A percentile compares a stretch with the other conserved stretches of the same genome.
Evolutionary conservation across 2,888 invertebrate species (phyloP).

Genomic region (Heliconius aoede): DNA sequence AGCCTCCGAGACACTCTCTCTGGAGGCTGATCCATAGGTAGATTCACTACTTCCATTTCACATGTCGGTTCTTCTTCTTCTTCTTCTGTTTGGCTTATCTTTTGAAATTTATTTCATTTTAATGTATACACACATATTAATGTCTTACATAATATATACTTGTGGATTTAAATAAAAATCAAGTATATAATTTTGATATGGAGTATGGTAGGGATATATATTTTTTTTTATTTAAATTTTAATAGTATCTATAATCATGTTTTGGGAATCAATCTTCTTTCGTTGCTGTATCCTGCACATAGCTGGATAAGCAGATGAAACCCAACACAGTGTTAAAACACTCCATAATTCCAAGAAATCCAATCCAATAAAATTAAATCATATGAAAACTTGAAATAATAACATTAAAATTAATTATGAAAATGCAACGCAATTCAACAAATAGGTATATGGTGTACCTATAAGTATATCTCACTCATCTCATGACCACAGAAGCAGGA

Average conservation of each 20-base stretch:
- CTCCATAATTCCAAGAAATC: no score
- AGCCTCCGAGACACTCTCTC: constrained; percentile 85
- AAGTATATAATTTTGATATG: background rate
- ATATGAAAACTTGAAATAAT: no score
- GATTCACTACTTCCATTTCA: constrained; percentile 87
- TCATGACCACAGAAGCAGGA: constrained; percentile 1
- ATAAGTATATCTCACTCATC: background rate
- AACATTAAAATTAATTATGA: no score
- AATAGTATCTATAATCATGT: background rate
- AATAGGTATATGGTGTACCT: background rate
- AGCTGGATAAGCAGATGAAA: no score
- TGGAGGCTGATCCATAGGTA: constrained; percentile 85
- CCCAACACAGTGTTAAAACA: no score
- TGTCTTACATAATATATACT: background rate
- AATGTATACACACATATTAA: background rate
- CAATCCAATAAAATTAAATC: no score
- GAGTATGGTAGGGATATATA: background rate
- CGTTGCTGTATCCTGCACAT: no score
- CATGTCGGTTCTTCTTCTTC: constrained; percentile 73
- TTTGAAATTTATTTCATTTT: constrained; percentile 14
- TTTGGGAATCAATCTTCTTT: background rate
- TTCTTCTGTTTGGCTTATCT: constrained; percentile 64
- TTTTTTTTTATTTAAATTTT: background rate
- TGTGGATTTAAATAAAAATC: background rate
- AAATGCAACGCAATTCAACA: background rate